Percentiles rank a stretch among this genome's conserved stretches.
phyloP scores from a whole-genome alignment of 2,797 vertebrate genomes.

The Rallus crepitans region DNA sequence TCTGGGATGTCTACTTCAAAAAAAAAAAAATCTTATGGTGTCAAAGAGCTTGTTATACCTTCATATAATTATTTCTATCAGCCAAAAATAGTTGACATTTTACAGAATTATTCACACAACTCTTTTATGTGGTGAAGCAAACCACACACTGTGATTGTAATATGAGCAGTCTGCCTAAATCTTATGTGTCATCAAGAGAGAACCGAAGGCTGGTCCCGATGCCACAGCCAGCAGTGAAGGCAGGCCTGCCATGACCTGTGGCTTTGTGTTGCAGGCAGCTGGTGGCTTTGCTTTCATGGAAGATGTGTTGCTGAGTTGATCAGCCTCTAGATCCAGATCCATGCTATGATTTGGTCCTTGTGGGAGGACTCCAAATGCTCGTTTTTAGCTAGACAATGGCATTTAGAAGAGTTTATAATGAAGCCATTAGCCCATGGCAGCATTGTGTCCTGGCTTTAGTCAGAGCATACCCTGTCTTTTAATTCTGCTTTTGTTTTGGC shows the following conservation, averaged over 20 bases:
- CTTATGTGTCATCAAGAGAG: neutral
- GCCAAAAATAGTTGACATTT: constrained; percentile 21
- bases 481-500: neutral
- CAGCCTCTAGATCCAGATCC: neutral
- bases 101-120: neutral
- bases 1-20: neutral
- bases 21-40: neutral
- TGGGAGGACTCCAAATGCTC: neutral
- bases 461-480: neutral
- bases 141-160: neutral
- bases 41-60: neutral
- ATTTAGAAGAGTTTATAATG: neutral
- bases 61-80: neutral
- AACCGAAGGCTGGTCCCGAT: neutral
- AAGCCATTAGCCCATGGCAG: neutral
- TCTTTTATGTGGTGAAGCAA: neutral
- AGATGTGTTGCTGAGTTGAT: too few species aligned
- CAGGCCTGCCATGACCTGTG: accelerated
- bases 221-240: neutral
- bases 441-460: accelerated
- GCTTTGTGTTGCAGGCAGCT: neutral
- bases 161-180: neutral
- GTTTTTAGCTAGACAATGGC: neutral
- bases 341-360: neutral
- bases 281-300: neutral